Conservation (phyloP, 2,888 invertebrate genomes). For the Pristionchus maxplancki region DNA sequence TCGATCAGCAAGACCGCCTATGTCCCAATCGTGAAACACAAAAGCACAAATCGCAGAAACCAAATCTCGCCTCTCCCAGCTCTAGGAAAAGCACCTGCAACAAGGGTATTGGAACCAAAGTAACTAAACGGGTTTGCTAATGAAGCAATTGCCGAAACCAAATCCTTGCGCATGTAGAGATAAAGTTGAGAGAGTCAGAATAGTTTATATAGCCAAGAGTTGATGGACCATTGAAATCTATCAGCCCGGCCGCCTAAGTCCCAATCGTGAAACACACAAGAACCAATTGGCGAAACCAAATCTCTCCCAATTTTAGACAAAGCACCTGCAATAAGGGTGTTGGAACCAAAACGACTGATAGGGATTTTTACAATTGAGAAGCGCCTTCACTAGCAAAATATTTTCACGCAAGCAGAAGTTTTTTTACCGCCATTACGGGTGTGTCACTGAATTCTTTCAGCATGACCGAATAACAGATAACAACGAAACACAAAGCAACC, state of each 20-base stretch:
- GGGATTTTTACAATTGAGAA: too few species aligned
- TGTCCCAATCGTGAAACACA: neutral
- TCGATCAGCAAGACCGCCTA: neutral
- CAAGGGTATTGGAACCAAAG: too few species aligned
- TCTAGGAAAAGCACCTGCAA: too few species aligned
- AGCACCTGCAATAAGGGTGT: neutral
- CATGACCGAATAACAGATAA: neutral
- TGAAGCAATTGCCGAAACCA: too few species aligned
- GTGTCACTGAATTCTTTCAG: neutral
- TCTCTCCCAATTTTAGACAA: neutral
- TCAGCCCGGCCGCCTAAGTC: neutral
- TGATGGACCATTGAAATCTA: neutral
- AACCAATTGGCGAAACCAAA: neutral
- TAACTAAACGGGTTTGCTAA: too few species aligned
- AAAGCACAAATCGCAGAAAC: neutral
- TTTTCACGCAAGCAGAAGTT: too few species aligned
- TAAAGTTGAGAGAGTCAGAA: too few species aligned
- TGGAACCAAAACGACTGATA: constrained; percentile 7
- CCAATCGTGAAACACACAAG: neutral
- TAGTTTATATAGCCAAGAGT: too few species aligned
- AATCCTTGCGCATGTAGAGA: too few species aligned
- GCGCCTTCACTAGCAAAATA: too few species aligned
- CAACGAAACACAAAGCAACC: neutral
- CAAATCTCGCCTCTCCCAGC: too few species aligned
- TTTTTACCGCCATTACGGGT: too few species aligned